Conservation (phyloP, 2,113 vertebrate species). For the Caranx melampygus region DNA sequence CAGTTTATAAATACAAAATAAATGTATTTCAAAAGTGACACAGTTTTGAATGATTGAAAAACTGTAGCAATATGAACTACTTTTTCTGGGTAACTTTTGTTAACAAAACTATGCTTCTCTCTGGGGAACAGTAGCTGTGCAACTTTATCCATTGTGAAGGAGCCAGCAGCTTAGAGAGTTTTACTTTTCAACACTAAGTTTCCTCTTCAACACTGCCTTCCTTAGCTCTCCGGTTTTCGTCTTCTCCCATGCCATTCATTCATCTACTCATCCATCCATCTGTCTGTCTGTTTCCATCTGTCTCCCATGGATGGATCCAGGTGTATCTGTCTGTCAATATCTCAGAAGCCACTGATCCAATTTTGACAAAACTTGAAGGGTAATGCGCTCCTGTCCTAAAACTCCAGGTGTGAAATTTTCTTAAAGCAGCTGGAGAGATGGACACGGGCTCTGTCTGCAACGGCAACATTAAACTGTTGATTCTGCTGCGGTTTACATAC, state of each 20-base stretch:
- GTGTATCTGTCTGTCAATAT: conserved; percentile 54
- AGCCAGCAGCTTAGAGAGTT: conserved; percentile 21
- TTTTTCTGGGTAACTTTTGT: conserved; percentile 34
- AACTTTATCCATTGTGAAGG: conserved; percentile 13
- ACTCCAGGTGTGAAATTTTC: conserved; percentile 28
- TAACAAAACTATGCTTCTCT: conserved; percentile 14
- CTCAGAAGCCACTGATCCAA: conserved; percentile 32
- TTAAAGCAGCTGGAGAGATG: conserved; percentile 20
- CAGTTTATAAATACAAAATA: neutral
- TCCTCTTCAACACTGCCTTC: conserved; percentile 2
- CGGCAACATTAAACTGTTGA: neutral
- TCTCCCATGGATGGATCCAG: conserved; percentile 45
- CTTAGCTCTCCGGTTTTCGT: neutral
- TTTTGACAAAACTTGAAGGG: conserved; percentile 32
- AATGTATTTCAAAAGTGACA: neutral
- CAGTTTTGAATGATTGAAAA: neutral
- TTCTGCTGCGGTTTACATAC: neutral
- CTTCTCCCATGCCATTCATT: conserved; percentile 25
- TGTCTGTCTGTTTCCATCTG: conserved; percentile 25
- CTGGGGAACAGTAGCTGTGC: conserved; percentile 9
- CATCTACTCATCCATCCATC: conserved; percentile 25
- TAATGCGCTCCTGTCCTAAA: neutral
- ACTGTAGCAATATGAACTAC: neutral
- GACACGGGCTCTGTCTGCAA: neutral
- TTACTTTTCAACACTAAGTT: conserved; percentile 21